Evolutionary conservation across 1,140 invertebrate genomes (phyloP), one percentile per base, ranked within the genome.

Genomic region (Leptoteleia sp.): DNA sequence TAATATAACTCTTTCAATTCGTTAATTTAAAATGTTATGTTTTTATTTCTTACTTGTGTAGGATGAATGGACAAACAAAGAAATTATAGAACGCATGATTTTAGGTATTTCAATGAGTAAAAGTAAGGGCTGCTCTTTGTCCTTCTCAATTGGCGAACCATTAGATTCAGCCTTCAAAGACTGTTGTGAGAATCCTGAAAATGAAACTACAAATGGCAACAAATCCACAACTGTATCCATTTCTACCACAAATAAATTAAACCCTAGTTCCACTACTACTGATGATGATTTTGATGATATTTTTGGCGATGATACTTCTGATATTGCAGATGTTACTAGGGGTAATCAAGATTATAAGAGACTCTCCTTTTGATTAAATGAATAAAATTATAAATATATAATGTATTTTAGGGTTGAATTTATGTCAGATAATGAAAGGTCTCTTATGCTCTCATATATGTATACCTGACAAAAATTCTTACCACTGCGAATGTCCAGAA

Each of bases 361-460:
- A n/a, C n/a, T n/a, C n/a, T n/a, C n/a, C n/a, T n/a, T n/a, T n/a
- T n/a, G n/a, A n/a, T n/a, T n/a, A n/a, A n/a, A n/a, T n/a, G n/a
- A n/a, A n/a, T n/a, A n/a, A n/a, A n/a, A n/a, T n/a, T n/a, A n/a
- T n/a, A n/a, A 25, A 25, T 6, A 25, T 6, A 25, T 25, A 3
- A 77, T 64, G n/a, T 65, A 45, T 76, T 82, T 27, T 76, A 90
- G 89, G 82, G 22, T 12, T 89, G 70, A 91, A 92, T 76, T 89
- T 94, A 33, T 95, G 94, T 76, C 87, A 92, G n/a, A 85, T 92
- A 48, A 89, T 92, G 82, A 90, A 89, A 43, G 93, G 92, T 5
- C 91, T 93, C 73, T 83, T 95, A 5, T 95, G 94, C 81, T 93
- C 93, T 0, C 94, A 95, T 71, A 92, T 93, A 76, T 95, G 94